Evolutionary conservation across 1,140 invertebrate genomes (phyloP).

Genomic region (Achatina immaculata): DNA sequence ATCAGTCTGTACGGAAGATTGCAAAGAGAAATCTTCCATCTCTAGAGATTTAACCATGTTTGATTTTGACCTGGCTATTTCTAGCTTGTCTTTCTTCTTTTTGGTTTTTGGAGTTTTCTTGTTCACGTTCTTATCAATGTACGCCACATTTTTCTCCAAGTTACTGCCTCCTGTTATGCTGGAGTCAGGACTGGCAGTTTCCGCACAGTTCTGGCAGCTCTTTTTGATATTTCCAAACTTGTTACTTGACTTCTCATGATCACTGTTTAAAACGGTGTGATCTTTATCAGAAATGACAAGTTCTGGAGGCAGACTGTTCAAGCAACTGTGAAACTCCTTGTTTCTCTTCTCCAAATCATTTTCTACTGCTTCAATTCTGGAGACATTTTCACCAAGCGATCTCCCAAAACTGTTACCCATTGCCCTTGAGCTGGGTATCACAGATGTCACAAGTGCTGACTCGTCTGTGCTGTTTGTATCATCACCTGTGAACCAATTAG

Average conservation of each 20-base stretch:
- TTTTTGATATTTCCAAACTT: background rate
- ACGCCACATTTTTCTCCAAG: background rate
- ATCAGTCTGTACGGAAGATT: background rate
- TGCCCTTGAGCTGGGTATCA: background rate
- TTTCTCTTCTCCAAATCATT: background rate
- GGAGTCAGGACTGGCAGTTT: background rate
- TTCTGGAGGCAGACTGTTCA: background rate
- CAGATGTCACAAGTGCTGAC: background rate
- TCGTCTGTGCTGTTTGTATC: background rate
- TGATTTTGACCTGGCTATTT: background rate
- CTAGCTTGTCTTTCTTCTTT: background rate
- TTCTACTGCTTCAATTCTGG: background rate
- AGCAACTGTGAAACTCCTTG: conserved; percentile 2
- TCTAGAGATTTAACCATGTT: background rate
- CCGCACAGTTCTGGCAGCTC: background rate
- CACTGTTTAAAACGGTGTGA: too few species aligned
- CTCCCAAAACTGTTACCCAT: conserved; percentile 8
- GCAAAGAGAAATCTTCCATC: background rate
- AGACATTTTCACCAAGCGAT: background rate
- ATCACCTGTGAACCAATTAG: background rate
- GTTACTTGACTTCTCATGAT: background rate
- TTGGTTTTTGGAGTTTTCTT: background rate
- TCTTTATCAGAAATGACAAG: background rate
- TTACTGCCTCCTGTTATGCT: background rate
- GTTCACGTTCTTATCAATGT: background rate